Base-by-base conservation (phyloP, 1,140 invertebrate species). In the Caenorhabditis remanei region DNA sequence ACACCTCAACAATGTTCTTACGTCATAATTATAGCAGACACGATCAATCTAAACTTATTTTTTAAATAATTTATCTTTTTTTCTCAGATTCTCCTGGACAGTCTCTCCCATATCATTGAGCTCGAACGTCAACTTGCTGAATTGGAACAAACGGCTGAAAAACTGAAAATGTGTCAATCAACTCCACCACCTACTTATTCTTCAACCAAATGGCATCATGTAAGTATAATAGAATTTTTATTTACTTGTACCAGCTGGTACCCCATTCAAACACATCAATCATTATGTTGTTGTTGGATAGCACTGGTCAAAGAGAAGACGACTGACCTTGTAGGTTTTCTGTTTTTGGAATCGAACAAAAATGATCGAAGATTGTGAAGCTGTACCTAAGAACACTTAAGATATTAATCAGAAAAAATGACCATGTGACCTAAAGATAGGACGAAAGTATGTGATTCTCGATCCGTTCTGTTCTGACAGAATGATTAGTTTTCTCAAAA, bases 81-180 rank as follows among this genome's bases (percentile, higher is more conserved):
- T 11, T 50, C 53, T 53, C 71, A 79, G 71, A 79, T 79, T 3
- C 71, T 79, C 16, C 71, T 79, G 6, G 46, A 79, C n/a, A 79
- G 71, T 21, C 71, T 79, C 11, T 16, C 71, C 11, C 71, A 79
- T 13, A 79, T 50, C 19, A 79, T 79, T n/a, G 71, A 79, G 40
- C 71, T 79, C 71, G 71, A 79, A 41, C 71, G 71, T n/a, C 71
- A 50, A 50, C 71, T 79, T n/a, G 71, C 71, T 46, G 71, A 79
- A 19, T 41, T 79, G 71, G 71, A 79, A n/a, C 71, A 79, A 11
- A 50, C 50, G 24, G 53, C 71, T 13, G 71, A 79, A 50, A 41
- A 79, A 53, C 71, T 79, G 71, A 50, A 50, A 50, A 79, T 50
- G 71, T n/a, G 46, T 48, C 71, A 79, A 50, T 50, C 46, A 14